These are phyloP conservation scores for Volucella inanis DNA, from an alignment of 2,888 invertebrate species.

Conservation along the genomic window DNA sequence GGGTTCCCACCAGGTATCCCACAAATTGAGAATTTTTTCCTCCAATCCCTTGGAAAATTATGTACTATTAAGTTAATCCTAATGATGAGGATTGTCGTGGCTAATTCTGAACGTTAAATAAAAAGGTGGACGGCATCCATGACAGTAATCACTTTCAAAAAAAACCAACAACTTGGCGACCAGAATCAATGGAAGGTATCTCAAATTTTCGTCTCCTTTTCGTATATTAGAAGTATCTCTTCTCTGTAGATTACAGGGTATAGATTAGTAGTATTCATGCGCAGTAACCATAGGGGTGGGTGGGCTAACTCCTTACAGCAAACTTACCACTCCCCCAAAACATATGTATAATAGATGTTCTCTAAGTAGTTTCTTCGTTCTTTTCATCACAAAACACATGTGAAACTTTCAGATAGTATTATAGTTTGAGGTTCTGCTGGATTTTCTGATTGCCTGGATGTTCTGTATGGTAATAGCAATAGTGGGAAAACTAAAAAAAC, in stretches of 20 bases:
- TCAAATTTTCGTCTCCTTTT: neutral
- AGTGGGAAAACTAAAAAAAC: constrained; percentile 67
- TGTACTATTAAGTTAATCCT: neutral
- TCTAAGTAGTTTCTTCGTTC: constrained; percentile 31
- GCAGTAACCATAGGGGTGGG: constrained; percentile 30
- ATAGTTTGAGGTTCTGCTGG: constrained; percentile 60
- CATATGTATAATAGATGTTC: constrained; percentile 4
- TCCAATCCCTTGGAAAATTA: constrained; percentile 4
- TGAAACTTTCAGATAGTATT: constrained; percentile 10
- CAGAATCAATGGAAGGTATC: constrained; percentile 43
- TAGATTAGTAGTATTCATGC: constrained; percentile 39
- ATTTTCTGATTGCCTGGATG: constrained; percentile 61
- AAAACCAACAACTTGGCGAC: constrained; percentile 49
- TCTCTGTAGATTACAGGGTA: neutral
- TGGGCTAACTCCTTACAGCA: neutral
- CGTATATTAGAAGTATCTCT: neutral
- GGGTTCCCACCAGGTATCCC: constrained; percentile 21
- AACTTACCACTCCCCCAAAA: neutral
- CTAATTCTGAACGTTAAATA: neutral
- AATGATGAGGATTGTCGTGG: neutral
- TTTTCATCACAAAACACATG: neutral
- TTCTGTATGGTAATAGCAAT: constrained; percentile 71
- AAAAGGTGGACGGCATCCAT: constrained; percentile 26
- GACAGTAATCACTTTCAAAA: constrained; percentile 60
- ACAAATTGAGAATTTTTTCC: neutral